Evolutionary conservation across 64 coral and sea anemone species (phyloP), one percentile per base, ranked within the genome.

Genomic region (Actinia tenebrosa): DNA sequence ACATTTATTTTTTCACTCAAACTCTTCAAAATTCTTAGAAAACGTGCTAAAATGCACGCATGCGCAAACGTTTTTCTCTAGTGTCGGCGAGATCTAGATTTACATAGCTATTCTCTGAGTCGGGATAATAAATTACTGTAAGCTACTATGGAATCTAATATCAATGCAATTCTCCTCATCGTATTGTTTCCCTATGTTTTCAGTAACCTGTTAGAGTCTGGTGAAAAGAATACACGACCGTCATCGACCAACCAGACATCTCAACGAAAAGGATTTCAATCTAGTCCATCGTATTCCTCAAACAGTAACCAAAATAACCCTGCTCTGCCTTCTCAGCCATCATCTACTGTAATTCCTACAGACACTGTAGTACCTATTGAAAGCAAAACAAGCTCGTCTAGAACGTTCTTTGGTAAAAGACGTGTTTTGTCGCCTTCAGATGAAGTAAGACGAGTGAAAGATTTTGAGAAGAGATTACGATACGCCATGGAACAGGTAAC

Each of bases 401-500:
- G 45, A 20, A 52, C 79, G 19, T 81, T 50, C 50, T 81, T 81
- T 50, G 79, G 79, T 7, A 81, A 18, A 18, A 91, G 68, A 56
- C 84, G 86, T 42, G 61, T 64, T 53, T 55, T 89, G 43, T 96
- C 94, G 14, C 94, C 94, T 0, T 77, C 91, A 13, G 94, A 96
- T 69, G 94, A 96, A 71, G 85, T 84, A 10, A 93, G 46, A 45
- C 88, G 94, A 17, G 88, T 93, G 16, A 86, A 93, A 93, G 94
- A 96, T 64, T 96, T 96, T 79, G 94, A 96, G 79, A 92, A 86
- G 44, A 86, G 94, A 43, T 85, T 96, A 7, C 90, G 94, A 3
- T 96, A 90, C 55, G 94, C 94, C 5, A 96, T 96, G 94, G 94
- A 96, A 45, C 94, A 96, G 83, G 83, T 85, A 64, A 26, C 16